phyloP scores from a whole-genome alignment of 1,140 invertebrate genomes.

The Calosoma granatense region DNA sequence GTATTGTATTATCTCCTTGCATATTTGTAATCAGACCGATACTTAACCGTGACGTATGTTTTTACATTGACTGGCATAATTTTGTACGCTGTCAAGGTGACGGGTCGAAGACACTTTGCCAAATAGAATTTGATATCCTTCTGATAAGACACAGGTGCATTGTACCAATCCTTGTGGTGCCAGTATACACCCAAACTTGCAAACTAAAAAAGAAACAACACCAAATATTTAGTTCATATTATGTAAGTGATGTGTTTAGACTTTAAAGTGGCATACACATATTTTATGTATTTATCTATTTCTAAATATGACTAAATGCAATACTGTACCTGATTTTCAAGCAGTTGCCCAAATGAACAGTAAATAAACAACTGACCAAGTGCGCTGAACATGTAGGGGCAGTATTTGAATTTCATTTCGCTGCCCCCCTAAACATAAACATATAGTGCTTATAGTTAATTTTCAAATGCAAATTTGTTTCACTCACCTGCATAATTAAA shows the following conservation, averaged over 20 bases:
- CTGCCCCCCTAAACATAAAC: neutral
- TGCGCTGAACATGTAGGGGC: neutral
- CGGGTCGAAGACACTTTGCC: neutral
- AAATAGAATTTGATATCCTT: neutral
- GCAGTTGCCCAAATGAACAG: neutral
- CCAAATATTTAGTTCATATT: neutral
- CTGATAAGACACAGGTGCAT: neutral
- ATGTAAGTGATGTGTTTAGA: neutral
- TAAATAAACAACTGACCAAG: neutral
- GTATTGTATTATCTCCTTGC: neutral
- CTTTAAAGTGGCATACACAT: neutral
- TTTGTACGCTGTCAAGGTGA: neutral
- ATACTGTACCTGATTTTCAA: neutral
- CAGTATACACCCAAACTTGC: neutral
- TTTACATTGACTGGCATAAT: neutral
- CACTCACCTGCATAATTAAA: neutral
- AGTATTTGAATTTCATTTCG: neutral
- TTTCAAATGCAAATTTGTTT: neutral
- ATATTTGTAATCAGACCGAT: neutral
- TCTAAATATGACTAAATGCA: too few relatives aligned
- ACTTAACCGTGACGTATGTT: neutral
- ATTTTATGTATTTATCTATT: neutral
- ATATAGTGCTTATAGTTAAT: too few relatives aligned
- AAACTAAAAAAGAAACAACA: neutral
- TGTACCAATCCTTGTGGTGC: neutral